A percentile compares a stretch with the other conserved stretches of the same genome.
Conservation (phyloP, 2,797 vertebrate species). For the Malurus leucopterus region DNA sequence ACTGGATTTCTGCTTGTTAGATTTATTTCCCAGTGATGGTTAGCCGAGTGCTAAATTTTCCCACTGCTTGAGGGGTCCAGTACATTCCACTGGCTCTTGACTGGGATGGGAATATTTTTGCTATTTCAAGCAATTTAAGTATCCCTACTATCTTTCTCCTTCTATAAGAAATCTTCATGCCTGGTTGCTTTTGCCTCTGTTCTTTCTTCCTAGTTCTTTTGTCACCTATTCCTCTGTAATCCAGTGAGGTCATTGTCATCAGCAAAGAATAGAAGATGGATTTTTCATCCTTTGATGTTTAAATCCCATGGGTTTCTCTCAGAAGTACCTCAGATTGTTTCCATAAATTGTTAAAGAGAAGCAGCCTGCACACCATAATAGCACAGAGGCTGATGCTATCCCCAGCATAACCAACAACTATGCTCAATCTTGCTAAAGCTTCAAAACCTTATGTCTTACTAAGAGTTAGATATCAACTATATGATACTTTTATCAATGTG, state of each 20-base stretch:
- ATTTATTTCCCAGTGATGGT: slow-evolving; percentile 4
- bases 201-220: background rate
- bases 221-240: background rate
- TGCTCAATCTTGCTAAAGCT: background rate
- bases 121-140: background rate
- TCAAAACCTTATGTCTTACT: background rate
- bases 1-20: background rate
- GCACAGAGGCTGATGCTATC: background rate
- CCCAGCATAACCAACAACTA: background rate
- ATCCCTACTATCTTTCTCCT: background rate
- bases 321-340: background rate
- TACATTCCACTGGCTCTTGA: slow-evolving; percentile 7
- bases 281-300: background rate
- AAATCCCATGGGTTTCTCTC: background rate
- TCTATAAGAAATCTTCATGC: background rate
- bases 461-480: background rate
- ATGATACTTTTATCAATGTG: background rate
- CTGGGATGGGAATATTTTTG: background rate
- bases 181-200: background rate
- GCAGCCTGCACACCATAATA: background rate
- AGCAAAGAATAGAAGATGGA: background rate
- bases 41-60: background rate
- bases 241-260: background rate
- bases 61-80: background rate
- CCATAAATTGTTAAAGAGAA: background rate